Conservation (phyloP, 2,888 invertebrate genomes). For the Tipula unca region DNA sequence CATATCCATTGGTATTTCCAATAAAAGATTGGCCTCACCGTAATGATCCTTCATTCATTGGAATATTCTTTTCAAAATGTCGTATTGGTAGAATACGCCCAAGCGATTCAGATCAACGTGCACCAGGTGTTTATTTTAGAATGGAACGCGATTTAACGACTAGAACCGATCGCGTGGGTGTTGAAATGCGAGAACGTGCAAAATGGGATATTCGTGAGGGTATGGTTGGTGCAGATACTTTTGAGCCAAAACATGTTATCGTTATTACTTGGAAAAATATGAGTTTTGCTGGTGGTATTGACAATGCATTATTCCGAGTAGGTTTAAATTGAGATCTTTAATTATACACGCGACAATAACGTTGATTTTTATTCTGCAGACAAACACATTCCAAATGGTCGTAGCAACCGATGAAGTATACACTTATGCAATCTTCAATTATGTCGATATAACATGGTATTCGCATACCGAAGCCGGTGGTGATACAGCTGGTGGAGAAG, state of each 20-base stretch:
- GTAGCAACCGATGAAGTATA: conserved; percentile 88
- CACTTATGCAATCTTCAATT: conserved; percentile 94
- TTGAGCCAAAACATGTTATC: conserved; percentile 82
- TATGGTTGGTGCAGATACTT: conserved; percentile 84
- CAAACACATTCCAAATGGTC: conserved; percentile 93
- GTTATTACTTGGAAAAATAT: conserved; percentile 95
- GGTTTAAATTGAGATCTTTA: conserved; percentile 27
- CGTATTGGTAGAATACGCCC: conserved; percentile 64
- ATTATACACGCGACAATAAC: neutral
- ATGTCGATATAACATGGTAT: conserved; percentile 83
- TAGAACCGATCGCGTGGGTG: conserved; percentile 73
- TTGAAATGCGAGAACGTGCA: conserved; percentile 74
- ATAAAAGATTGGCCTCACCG: conserved; percentile 75
- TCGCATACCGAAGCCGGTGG: conserved; percentile 87
- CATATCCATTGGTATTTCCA: conserved; percentile 81
- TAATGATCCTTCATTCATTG: conserved; percentile 88
- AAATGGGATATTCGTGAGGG: conserved; percentile 86
- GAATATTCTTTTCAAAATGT: conserved; percentile 86
- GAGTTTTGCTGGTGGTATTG: conserved; percentile 83
- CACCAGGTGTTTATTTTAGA: conserved; percentile 75
- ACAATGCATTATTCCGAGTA: conserved; percentile 63
- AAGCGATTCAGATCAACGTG: conserved; percentile 65
- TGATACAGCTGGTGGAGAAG: conserved; percentile 77
- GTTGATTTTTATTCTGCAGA: conserved; percentile 46
- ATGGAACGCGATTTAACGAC: conserved; percentile 60